Evolutionary conservation across 2,888 invertebrate species (phyloP).

Genomic region (Meandrusa payeni): DNA sequence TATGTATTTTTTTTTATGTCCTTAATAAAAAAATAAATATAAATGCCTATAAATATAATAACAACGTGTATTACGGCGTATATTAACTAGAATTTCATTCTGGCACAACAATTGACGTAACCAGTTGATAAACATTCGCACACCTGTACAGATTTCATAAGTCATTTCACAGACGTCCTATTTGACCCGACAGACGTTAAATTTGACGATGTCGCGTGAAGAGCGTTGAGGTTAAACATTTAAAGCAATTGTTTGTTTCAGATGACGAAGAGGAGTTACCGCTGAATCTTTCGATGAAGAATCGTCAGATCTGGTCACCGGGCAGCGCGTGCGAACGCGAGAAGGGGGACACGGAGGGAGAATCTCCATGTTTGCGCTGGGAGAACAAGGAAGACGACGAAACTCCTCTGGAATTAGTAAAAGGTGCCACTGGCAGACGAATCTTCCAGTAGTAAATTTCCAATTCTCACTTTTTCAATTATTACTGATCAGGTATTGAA

Average conservation of each 20-base stretch:
- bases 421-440: too few species aligned
- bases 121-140: constrained; percentile 44
- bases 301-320: constrained; percentile 90
- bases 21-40: too few species aligned
- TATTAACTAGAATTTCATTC: constrained; percentile 19
- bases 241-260: constrained; percentile 38
- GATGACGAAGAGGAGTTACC: constrained; percentile 88
- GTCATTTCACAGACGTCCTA: constrained; percentile 58
- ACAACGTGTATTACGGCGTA: constrained; percentile 1
- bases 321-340: constrained; percentile 93
- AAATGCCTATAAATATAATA: constrained; percentile 1
- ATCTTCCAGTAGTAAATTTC: too few species aligned
- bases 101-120: constrained; percentile 51
- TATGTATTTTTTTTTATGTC: too few species aligned
- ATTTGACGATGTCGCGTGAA: constrained; percentile 38
- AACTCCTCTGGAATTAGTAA: constrained; percentile 65
- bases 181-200: constrained; percentile 64
- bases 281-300: constrained; percentile 89
- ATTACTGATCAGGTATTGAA: too few species aligned
- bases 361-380: constrained; percentile 53
- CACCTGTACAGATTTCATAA: constrained; percentile 71
- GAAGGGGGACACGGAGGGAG: constrained; percentile 60
- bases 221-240: constrained; percentile 53
- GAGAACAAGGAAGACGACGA: constrained; percentile 53
- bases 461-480: too few species aligned